These are phyloP conservation scores for Porites lutea DNA, from an alignment of 64 coral and sea anemone genomes.

Conservation along the genomic window DNA sequence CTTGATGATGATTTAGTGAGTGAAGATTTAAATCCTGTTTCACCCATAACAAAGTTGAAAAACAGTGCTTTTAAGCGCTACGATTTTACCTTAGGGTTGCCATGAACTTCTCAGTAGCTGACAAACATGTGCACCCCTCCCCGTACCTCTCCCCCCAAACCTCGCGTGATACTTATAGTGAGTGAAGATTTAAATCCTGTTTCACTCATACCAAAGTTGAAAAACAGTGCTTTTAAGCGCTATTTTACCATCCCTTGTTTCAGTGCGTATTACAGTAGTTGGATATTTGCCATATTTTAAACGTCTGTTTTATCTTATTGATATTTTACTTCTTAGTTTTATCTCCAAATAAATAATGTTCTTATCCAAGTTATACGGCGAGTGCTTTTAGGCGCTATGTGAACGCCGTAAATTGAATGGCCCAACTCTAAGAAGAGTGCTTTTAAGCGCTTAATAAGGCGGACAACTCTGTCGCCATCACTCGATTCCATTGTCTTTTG, in stretches of 20 bases:
- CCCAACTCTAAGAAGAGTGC: constrained; percentile 40
- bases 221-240: constrained; percentile 15
- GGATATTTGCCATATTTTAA: background rate
- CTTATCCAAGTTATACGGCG: background rate
- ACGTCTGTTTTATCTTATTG: background rate
- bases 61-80: background rate
- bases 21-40: background rate
- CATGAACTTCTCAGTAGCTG: too few relatives aligned
- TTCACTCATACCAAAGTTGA: background rate
- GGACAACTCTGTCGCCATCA: background rate
- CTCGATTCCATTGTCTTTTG: background rate
- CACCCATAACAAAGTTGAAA: background rate
- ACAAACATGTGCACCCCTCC: background rate
- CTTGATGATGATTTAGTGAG: too few relatives aligned
- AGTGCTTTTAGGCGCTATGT: constrained; percentile 46
- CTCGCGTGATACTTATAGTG: too few relatives aligned
- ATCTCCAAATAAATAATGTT: background rate
- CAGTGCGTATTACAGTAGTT: background rate
- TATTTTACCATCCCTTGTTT: background rate
- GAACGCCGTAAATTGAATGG: constrained; percentile 5
- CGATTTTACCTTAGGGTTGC: too few relatives aligned
- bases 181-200: background rate
- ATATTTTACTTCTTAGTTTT: background rate
- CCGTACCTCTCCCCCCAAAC: background rate
- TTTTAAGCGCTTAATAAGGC: background rate